Evolutionary conservation across 2,888 invertebrate genomes (phyloP).

Genomic region (Oasisia sp.): DNA sequence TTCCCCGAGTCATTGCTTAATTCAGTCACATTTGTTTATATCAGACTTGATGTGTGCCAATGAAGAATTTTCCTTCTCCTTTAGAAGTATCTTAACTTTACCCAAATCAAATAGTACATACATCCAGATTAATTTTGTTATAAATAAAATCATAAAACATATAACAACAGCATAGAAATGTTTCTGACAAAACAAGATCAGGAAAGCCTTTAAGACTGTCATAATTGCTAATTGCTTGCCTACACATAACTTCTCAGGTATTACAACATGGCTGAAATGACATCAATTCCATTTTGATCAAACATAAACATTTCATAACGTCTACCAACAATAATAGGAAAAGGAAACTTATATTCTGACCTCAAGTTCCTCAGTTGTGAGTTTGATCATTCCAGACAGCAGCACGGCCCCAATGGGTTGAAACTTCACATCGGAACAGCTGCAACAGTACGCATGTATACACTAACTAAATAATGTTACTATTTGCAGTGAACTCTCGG

Average conservation of each 20-base stretch:
- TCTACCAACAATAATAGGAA: background rate
- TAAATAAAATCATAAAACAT: too few relatives aligned
- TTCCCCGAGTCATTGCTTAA: too few relatives aligned
- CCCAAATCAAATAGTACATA: too few relatives aligned
- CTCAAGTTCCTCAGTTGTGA: slow-evolving; percentile 72
- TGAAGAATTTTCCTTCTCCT: too few relatives aligned
- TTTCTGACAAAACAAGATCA: too few relatives aligned
- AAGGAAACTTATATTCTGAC: slow-evolving; percentile 41
- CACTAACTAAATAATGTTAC: background rate
- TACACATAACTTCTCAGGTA: background rate
- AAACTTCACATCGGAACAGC: slow-evolving; percentile 73
- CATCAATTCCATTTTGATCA: background rate
- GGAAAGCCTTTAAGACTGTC: too few relatives aligned
- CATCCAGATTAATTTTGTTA: too few relatives aligned
- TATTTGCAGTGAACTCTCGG: too few relatives aligned
- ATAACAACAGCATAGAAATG: too few relatives aligned
- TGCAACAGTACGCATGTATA: slow-evolving; percentile 45
- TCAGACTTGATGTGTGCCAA: too few relatives aligned
- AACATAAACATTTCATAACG: background rate
- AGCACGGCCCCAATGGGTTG: slow-evolving; percentile 78
- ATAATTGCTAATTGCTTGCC: background rate
- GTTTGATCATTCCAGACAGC: slow-evolving; percentile 71
- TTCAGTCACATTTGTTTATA: too few relatives aligned
- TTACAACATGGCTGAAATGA: background rate
- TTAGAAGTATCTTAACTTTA: too few relatives aligned